These are phyloP conservation scores for Lagorchestes hirsutus DNA, from an alignment of 2,797 vertebrate species.

Conservation along the genomic window DNA sequence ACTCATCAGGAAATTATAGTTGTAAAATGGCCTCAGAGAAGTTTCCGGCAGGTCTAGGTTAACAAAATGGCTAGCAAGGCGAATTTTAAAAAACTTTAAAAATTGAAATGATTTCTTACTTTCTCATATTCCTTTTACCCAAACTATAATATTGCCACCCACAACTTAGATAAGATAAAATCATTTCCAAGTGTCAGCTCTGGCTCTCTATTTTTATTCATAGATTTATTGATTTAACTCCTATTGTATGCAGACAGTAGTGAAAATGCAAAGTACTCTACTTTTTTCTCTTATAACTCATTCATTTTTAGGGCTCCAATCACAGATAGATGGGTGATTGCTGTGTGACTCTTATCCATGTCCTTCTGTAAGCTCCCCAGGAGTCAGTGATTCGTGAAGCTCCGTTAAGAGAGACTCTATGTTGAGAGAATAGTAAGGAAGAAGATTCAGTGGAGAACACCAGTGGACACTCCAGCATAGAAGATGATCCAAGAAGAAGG, in stretches of 20 bases:
- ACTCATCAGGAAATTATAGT: not conserved
- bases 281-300: not conserved
- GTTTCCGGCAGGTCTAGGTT: not conserved
- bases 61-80: not conserved
- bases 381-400: not conserved
- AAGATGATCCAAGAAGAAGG: not conserved
- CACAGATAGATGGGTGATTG: not conserved
- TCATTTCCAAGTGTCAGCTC: not conserved
- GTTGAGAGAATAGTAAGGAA: not conserved
- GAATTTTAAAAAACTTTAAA: not conserved
- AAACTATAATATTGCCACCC: not conserved
- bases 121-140: not conserved
- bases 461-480: not conserved
- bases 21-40: not conserved
- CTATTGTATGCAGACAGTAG: not conserved
- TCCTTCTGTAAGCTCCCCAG: not conserved
- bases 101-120: not conserved
- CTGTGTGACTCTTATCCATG: not conserved
- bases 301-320: not conserved
- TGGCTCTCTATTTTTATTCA: not conserved
- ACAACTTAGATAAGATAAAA: not conserved
- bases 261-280: not conserved
- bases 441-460: not conserved
- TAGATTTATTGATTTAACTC: not conserved
- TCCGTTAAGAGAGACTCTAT: not conserved